Evolutionary conservation across 2,888 invertebrate genomes (phyloP).

Genomic region (Tinea semifulvella): DNA sequence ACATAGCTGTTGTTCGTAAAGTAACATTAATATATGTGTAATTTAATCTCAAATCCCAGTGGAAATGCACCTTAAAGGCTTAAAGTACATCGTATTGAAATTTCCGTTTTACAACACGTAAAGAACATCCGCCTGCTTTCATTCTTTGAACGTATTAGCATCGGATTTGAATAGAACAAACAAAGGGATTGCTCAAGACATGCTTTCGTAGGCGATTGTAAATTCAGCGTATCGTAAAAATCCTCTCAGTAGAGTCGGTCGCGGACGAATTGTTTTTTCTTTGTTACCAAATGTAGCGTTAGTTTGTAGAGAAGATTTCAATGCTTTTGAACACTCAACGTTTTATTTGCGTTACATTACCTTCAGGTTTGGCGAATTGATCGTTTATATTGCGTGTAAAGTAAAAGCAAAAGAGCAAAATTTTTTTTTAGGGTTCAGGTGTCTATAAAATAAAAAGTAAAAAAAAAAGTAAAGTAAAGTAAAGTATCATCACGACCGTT

Average conservation of each 20-base stretch:
- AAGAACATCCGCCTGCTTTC: slow-evolving; percentile 58
- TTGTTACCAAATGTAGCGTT: not conserved
- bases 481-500: no score
- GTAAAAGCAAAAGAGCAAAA: no score
- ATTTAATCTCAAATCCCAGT: slow-evolving; percentile 22
- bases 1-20: no score
- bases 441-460: no score
- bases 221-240: slow-evolving; percentile 62
- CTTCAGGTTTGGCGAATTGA: no score
- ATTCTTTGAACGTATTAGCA: slow-evolving; percentile 63
- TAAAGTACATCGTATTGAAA: slow-evolving; percentile 24
- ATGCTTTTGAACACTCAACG: not conserved
- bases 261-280: slow-evolving; percentile 1
- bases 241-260: slow-evolving; percentile 18
- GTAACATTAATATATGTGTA: no score
- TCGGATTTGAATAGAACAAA: slow-evolving; percentile 66
- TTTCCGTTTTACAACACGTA: slow-evolving; percentile 46
- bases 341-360: no score
- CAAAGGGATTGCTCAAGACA: slow-evolving; percentile 63
- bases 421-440: no score
- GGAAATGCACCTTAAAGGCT: slow-evolving; percentile 20
- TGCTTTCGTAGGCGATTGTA: slow-evolving; percentile 64
- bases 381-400: no score
- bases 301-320: not conserved
- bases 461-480: no score